A percentile compares a stretch with the other conserved stretches of the same genome.
These are phyloP conservation scores for Daubentonia madagascariensis DNA, from an alignment of 2,113 vertebrate species.

Conservation along the genomic window DNA sequence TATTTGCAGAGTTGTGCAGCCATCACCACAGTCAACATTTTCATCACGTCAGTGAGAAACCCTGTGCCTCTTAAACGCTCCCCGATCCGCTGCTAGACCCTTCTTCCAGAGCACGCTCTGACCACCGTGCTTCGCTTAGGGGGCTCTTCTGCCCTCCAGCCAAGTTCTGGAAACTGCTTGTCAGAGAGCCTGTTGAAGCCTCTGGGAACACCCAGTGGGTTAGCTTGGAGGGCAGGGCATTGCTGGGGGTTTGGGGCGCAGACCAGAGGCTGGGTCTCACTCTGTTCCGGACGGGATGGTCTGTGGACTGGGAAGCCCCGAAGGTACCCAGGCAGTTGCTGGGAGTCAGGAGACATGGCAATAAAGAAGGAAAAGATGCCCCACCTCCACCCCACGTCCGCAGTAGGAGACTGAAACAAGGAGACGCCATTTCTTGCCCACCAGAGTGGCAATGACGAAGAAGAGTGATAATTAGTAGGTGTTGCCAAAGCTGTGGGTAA, in stretches of 20 bases:
- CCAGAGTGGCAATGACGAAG: background rate
- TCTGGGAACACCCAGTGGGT: background rate
- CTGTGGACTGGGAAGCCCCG: background rate
- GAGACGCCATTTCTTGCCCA: background rate
- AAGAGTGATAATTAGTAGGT: fast-evolving
- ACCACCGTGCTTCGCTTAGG: background rate
- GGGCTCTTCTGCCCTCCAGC: background rate
- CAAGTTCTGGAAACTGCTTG: background rate
- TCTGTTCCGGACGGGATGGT: background rate
- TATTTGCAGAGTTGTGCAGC: background rate
- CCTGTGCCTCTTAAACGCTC: background rate
- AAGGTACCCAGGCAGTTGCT: no score
- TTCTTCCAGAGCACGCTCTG: background rate
- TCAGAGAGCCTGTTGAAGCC: background rate
- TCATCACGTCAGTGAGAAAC: background rate
- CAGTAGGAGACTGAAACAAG: background rate
- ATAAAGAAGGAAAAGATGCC: background rate
- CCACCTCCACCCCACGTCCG: no score
- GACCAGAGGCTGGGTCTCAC: background rate
- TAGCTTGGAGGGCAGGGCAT: background rate
- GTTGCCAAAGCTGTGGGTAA: background rate
- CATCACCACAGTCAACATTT: background rate
- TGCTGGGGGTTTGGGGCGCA: no score
- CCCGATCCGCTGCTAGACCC: background rate
- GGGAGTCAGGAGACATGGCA: background rate